Percentiles rank a stretch among this genome's conserved stretches.
Evolutionary conservation across 2,113 vertebrate genomes (phyloP).

Genomic region (Suricata suricatta): DNA sequence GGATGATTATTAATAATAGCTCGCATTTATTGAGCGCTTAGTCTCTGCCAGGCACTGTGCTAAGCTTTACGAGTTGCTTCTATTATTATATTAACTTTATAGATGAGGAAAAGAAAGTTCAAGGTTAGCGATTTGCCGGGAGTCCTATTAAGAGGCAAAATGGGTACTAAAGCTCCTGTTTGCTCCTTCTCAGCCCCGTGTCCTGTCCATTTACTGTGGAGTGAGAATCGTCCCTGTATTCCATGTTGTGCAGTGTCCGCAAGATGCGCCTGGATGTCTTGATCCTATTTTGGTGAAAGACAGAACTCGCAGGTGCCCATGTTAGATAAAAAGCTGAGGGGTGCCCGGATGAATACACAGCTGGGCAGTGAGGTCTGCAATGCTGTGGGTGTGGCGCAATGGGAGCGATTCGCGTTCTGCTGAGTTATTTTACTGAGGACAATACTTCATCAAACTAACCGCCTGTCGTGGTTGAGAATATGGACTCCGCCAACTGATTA

Average conservation of each 20-base stretch:
- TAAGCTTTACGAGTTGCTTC: background rate
- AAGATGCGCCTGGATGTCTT: background rate
- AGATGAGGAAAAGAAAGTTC: background rate
- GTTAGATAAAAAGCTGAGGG: background rate
- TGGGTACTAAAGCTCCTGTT: background rate
- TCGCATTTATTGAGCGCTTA: background rate
- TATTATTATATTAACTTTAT: background rate
- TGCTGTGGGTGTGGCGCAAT: fast-evolving
- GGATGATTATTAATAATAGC: background rate
- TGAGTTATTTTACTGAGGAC: background rate
- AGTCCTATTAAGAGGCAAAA: background rate
- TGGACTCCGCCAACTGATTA: background rate
- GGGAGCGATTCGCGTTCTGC: background rate
- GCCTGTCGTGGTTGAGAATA: background rate
- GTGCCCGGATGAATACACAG: fast-evolving
- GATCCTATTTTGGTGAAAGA: background rate
- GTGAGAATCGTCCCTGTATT: background rate
- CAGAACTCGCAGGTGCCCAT: fast-evolving
- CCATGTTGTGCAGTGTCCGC: background rate
- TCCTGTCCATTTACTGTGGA: background rate
- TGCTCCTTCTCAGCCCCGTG: background rate
- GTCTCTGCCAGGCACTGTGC: background rate
- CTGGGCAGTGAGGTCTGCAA: background rate
- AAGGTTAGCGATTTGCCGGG: background rate
- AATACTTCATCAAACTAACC: background rate